phyloP scores from a whole-genome alignment of 37 sponge, comb jelly and placozoan species.

The Oopsacas minuta region DNA sequence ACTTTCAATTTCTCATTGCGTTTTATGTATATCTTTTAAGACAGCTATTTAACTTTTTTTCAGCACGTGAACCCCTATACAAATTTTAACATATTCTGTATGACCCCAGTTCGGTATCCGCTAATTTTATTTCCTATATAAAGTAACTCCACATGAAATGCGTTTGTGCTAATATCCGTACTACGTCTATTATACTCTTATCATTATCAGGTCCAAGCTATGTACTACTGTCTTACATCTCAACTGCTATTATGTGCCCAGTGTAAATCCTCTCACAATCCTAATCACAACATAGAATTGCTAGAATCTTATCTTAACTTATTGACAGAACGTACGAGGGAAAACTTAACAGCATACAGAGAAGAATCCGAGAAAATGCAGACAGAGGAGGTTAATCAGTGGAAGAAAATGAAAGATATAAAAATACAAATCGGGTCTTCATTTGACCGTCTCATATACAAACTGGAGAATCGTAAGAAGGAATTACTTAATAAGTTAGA shows the following conservation, averaged over 20 bases:
- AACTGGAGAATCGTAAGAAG: background rate
- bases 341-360: background rate
- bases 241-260: background rate
- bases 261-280: background rate
- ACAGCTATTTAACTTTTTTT: no score
- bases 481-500: background rate
- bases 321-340: background rate
- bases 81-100: no score
- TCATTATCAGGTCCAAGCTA: background rate
- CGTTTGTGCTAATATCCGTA: no score
- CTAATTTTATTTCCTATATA: no score
- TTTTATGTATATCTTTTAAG: no score
- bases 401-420: background rate
- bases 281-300: slow-evolving; percentile 5
- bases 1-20: no score
- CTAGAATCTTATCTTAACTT: background rate
- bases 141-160: no score
- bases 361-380: background rate
- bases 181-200: no score
- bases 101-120: no score
- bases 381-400: background rate
- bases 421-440: background rate
- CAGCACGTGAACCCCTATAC: no score
- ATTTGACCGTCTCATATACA: background rate
- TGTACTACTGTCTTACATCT: slow-evolving; percentile 1